Base-by-base conservation (phyloP, 2,797 vertebrate species). In the Pteropus rufus region DNA sequence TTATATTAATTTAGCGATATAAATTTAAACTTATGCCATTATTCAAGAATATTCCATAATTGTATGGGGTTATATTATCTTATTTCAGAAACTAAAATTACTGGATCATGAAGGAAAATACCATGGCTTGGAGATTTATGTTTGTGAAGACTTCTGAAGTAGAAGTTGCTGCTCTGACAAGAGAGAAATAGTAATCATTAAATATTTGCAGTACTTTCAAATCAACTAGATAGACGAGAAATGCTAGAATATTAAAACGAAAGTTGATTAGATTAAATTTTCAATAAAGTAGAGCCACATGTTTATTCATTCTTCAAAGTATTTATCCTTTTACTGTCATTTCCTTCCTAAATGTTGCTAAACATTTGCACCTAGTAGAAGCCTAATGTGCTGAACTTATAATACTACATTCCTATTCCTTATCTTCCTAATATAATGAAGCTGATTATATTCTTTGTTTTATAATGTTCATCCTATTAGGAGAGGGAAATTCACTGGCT, bases 381-480 rank as follows among this genome's bases (percentile, higher is more conserved):
- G 94, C 81, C 0, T n/a, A 65, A 46, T 36, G 29, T 93, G 44
- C 29, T 97, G 62, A 96, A 86, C 58, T 96, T 95, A 41, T 84
- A 70, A 83, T 26, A 62, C 83, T 88, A 80, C 1, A 10, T 8
- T 44, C 24, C 82, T 94, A 46, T 92, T 75, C 41, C 58, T 95
- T 92, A 7, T 81, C 46, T 96, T 16, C 10, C 29, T 88, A 26
- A 83, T 62, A 6, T 96, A 98, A 97, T 89, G 46, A 97, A 96
- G 15, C 46, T 94, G 86, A 85, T 95, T 96, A 90, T 79, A 80
- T 46, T n/a, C 88, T 19, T 86, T 95, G 16, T 92, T 98, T 96
- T 79, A 76, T 94, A 83, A 89, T 86, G 34, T 85, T 60, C 23
- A 83, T 93, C 80, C 34, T 96, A 36, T 95, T 96, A 95, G 75